Evolutionary conservation across 2,888 invertebrate species (phyloP).

Genomic region (Spilosoma lubricipeda): DNA sequence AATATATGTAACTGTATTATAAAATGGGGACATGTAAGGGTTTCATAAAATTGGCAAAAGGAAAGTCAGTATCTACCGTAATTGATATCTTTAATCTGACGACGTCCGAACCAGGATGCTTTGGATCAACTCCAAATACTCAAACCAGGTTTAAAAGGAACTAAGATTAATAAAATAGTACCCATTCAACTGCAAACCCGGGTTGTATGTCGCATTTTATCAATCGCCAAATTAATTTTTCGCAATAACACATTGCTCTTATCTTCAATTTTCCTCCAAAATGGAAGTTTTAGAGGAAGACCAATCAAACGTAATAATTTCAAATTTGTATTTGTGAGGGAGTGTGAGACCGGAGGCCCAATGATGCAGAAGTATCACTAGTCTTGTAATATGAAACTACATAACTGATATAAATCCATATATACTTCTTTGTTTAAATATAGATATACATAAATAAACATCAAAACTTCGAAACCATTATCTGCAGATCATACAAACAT

Average conservation of each 20-base stretch:
- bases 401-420: too few relatives aligned
- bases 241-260: not conserved
- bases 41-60: not conserved
- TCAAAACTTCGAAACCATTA: too few relatives aligned
- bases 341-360: too few relatives aligned
- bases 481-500: too few relatives aligned
- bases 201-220: not conserved
- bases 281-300: too few relatives aligned
- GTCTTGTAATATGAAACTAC: too few relatives aligned
- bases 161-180: not conserved
- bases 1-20: constrained; percentile 1
- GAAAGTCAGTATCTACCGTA: not conserved
- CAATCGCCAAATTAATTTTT: not conserved
- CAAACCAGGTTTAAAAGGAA: not conserved
- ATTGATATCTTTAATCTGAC: not conserved
- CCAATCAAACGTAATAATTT: too few relatives aligned
- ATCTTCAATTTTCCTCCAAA: not conserved
- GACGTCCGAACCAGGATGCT: not conserved
- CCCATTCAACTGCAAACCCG: not conserved
- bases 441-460: too few relatives aligned
- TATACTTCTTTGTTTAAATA: too few relatives aligned
- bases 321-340: too few relatives aligned
- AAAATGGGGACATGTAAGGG: not conserved
- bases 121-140: constrained; percentile 9
- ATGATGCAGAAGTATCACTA: too few relatives aligned